Conservation (phyloP, 2,797 vertebrate species). For the Ciconia nigra region DNA sequence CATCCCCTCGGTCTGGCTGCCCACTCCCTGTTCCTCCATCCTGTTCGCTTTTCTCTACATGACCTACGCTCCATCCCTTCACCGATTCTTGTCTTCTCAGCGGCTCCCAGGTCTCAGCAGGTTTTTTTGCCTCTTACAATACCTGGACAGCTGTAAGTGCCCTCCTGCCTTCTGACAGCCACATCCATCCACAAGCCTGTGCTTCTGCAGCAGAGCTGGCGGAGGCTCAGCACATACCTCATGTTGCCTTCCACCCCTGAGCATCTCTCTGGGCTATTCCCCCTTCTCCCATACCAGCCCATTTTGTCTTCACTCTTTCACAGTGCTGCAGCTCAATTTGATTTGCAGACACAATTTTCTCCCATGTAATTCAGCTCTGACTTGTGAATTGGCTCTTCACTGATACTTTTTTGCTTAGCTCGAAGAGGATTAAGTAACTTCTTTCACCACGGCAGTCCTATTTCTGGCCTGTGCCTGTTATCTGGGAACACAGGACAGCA, state of each 20-base stretch:
- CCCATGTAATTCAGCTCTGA: constrained; percentile 2
- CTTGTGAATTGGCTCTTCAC: constrained; percentile 41
- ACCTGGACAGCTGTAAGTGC: background rate
- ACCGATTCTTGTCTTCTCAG: background rate
- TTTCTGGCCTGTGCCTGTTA: constrained; percentile 55
- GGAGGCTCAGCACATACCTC: background rate
- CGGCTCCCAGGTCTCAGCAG: background rate
- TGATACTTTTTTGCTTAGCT: constrained; percentile 32
- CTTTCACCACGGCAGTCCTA: constrained; percentile 49
- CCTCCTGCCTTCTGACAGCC: background rate
- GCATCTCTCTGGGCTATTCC: background rate
- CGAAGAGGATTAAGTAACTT: constrained; percentile 57
- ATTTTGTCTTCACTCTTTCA: background rate
- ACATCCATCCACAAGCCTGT: background rate
- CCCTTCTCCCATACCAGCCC: background rate
- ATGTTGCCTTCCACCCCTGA: background rate
- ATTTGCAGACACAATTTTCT: constrained; percentile 48
- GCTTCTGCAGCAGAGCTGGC: background rate
- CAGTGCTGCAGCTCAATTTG: background rate
- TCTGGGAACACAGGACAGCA: constrained; percentile 44
- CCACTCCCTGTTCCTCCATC: background rate
- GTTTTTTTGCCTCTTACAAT: background rate
- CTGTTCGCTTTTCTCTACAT: background rate
- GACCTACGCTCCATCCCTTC: background rate
- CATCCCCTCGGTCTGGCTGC: background rate